Conservation (phyloP, 2,113 vertebrate genomes). For the Trematocara macrostoma region DNA sequence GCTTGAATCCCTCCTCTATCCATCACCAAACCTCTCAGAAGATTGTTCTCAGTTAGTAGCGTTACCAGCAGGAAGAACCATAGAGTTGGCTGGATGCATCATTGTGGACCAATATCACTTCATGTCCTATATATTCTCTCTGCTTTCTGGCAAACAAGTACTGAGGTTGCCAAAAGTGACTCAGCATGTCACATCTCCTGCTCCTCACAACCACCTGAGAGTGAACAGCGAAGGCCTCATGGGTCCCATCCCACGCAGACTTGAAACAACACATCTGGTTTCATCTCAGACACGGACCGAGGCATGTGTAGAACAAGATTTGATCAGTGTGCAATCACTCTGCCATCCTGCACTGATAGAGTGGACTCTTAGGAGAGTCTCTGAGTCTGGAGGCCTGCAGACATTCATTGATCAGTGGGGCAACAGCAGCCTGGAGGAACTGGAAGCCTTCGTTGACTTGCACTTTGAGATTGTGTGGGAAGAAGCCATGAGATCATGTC, state of each 20-base stretch:
- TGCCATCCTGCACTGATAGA: slow-evolving; percentile 21
- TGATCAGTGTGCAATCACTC: not conserved
- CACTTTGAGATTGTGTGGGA: slow-evolving; percentile 64
- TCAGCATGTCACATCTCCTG: not conserved
- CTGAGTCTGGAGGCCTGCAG: slow-evolving; percentile 36
- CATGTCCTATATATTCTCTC: not conserved
- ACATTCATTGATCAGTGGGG: slow-evolving; percentile 54
- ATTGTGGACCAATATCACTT: not conserved
- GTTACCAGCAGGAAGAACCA: not conserved
- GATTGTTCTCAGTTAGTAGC: not conserved
- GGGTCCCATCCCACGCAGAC: not conserved
- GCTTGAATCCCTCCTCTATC: not conserved
- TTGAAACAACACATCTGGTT: not conserved
- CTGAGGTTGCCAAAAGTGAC: not conserved
- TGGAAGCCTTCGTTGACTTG: slow-evolving; percentile 67
- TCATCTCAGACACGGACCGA: not conserved
- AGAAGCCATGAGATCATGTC: slow-evolving; percentile 21
- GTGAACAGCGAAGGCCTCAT: not conserved
- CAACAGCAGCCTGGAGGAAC: slow-evolving; percentile 60
- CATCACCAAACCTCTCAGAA: not conserved
- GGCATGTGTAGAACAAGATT: not conserved
- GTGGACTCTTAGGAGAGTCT: slow-evolving; percentile 10
- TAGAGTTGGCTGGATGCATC: not conserved
- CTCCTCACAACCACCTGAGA: not conserved
- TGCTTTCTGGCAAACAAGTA: not conserved